A percentile compares a stretch with the other conserved stretches of the same genome.
Conservation (phyloP, 1,140 invertebrate genomes). For the Dufourea novaeangliae region DNA sequence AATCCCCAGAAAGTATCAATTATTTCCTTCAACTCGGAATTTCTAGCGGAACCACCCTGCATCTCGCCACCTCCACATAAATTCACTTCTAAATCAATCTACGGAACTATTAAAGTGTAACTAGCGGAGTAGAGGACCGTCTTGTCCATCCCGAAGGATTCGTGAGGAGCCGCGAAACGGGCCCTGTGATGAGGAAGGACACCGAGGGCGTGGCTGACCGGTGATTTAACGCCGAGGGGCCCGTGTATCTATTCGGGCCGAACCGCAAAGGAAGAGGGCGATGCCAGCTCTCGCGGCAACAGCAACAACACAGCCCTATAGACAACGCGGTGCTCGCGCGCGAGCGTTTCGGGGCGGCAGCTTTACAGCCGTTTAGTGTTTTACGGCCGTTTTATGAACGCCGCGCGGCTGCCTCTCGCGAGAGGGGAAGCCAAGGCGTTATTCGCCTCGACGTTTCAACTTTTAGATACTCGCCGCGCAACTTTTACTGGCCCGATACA, state of each 20-base stretch:
- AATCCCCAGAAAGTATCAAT: background rate
- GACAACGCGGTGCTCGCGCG: slow-evolving; percentile 51
- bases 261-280: slow-evolving; percentile 62
- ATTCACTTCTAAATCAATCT: slow-evolving; percentile 47
- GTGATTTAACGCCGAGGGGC: slow-evolving; percentile 80
- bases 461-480: slow-evolving; percentile 1
- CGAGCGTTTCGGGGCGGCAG: slow-evolving; percentile 78
- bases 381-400: slow-evolving; percentile 82
- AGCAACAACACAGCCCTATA: slow-evolving; percentile 51
- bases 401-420: slow-evolving; percentile 69
- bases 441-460: slow-evolving; percentile 14
- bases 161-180: slow-evolving; percentile 1
- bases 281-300: slow-evolving; percentile 37
- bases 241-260: slow-evolving; percentile 78
- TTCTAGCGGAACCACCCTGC: background rate
- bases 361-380: slow-evolving; percentile 82
- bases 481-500: slow-evolving; percentile 6
- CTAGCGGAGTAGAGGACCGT: background rate
- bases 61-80: background rate
- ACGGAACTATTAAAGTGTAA: slow-evolving; percentile 24
- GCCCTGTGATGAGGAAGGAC: slow-evolving; percentile 63
- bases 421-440: slow-evolving; percentile 20
- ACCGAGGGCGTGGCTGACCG: slow-evolving; percentile 76
- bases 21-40: background rate
- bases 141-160: slow-evolving; percentile 4